A percentile compares a stretch with the other conserved stretches of the same genome.
Evolutionary conservation across 2,888 invertebrate species (phyloP).

Genomic region (Agrochola litura): DNA sequence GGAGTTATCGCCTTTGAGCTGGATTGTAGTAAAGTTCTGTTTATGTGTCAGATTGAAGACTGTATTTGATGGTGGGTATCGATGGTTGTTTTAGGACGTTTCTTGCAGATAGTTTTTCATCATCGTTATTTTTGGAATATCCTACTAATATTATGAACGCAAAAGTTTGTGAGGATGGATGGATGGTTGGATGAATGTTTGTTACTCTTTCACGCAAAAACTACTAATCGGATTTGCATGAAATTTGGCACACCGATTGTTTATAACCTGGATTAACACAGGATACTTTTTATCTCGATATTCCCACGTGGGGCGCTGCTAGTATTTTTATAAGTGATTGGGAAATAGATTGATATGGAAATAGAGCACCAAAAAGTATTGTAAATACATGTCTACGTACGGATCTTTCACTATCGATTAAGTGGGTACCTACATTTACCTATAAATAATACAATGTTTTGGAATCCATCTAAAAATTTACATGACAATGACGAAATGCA

Average conservation of each 20-base stretch:
- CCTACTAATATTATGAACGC: too few relatives aligned
- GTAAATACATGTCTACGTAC: not conserved
- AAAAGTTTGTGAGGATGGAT: too few relatives aligned
- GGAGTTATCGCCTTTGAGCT: conserved; percentile 57
- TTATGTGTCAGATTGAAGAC: conserved; percentile 40
- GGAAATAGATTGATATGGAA: not conserved
- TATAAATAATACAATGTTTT: not conserved
- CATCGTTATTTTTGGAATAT: not conserved
- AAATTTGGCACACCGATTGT: too few relatives aligned
- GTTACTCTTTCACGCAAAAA: too few relatives aligned
- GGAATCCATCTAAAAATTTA: not conserved
- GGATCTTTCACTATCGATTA: not conserved
- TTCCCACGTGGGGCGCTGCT: too few relatives aligned
- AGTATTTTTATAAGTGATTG: not conserved
- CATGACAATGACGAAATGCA: too few relatives aligned
- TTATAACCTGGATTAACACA: too few relatives aligned
- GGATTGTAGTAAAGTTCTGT: conserved; percentile 59
- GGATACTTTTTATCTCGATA: too few relatives aligned
- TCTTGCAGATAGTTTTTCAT: not conserved
- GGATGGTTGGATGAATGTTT: too few relatives aligned
- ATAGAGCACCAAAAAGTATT: not conserved
- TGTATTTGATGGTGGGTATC: conserved; percentile 26
- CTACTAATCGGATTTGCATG: too few relatives aligned
- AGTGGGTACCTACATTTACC: not conserved
- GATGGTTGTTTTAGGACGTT: conserved; percentile 11